Evolutionary conservation across 2,797 vertebrate species (phyloP), one percentile per base, ranked within the genome.

Genomic region (Enoplosus armatus): DNA sequence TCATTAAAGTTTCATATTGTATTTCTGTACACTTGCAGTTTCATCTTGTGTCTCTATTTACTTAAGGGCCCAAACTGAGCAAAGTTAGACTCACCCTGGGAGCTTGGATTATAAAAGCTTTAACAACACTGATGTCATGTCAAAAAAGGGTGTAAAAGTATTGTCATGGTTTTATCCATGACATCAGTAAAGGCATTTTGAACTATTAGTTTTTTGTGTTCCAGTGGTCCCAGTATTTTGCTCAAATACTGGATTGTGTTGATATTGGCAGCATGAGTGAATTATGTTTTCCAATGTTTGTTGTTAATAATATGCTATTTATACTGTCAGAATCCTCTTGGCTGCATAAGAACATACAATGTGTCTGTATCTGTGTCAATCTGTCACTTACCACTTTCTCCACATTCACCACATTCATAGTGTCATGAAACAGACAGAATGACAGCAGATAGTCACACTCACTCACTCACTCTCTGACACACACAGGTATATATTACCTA

Each of bases 1-100:
- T 94, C 91, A 93, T 94, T 93, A 93, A 94, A 93, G 81, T 93
- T 93, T 93, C 87, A 93, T 93, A 89, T 92, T 88, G 89, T 89
- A 80, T 93, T 92, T 91, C 85, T 91, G 85, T 91, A 75, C 77
- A 87, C 87, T 91, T 90, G 87, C 92, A 89, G 82, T 91, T 91
- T 93, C 83, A 86, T 88, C 87, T 82, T 65, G 71, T 87, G 83
- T 86, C 72, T 91, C 86, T 82, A 77, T 93, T 92, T 93, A 92
- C 88, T 88, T 83, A 85, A 84, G 79, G 65, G 72, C 68, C 80
- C 77, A 87, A 85, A 88, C 75, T 79, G 72, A 75, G 77, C 63
- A 82, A 92, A 85, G 78, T 85, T 77, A 78, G 66, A 78, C 75
- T 67, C 82, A 43, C 83, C 48, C 53, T 51, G 84, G 82, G 82